Conservation (phyloP, 2,888 invertebrate species). For the Lordiphosa andalusiaca region DNA sequence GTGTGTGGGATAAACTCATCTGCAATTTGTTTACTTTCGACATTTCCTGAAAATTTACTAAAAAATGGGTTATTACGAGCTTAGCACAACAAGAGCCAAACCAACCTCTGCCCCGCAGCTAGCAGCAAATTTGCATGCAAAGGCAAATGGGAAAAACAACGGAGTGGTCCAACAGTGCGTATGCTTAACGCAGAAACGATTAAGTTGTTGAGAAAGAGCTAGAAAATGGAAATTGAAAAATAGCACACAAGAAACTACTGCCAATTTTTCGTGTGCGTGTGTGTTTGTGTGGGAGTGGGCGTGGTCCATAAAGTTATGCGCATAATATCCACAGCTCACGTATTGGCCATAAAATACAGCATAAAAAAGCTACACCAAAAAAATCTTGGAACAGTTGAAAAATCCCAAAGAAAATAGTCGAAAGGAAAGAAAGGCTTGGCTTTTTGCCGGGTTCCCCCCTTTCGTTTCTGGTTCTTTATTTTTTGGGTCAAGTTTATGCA, state of each 20-base stretch:
- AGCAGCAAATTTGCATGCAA: conserved; percentile 59
- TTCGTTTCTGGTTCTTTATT: too few species aligned
- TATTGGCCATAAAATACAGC: conserved; percentile 65
- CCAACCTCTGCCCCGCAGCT: conserved; percentile 14
- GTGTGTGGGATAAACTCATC: conserved; percentile 59
- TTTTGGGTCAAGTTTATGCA: conserved; percentile 74
- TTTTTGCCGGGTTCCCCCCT: conserved; percentile 41
- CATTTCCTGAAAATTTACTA: conserved; percentile 61
- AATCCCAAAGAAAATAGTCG: conserved; percentile 53
- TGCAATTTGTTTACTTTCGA: conserved; percentile 76
- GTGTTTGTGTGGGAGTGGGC: conserved; percentile 21
- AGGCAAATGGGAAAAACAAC: conserved; percentile 16
- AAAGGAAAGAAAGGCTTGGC: conserved; percentile 27
- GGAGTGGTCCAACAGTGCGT: conserved; percentile 45
- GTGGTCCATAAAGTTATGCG: conserved; percentile 60
- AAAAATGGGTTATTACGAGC: conserved; percentile 68
- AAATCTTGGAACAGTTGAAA: conserved; percentile 59
- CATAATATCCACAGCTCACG: conserved; percentile 68
- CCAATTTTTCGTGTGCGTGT: conserved; percentile 5
- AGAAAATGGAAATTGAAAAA: conserved; percentile 62
- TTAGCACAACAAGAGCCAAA: conserved; percentile 40
- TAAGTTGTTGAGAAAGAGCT: conserved; percentile 56
- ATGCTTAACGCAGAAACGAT: conserved; percentile 69
- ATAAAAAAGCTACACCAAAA: conserved; percentile 18
- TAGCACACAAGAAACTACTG: conserved; percentile 35